A percentile compares a stretch with the other conserved stretches of the same genome.
Evolutionary conservation across 2,888 invertebrate species (phyloP).

Genomic region (Myathropa florea): DNA sequence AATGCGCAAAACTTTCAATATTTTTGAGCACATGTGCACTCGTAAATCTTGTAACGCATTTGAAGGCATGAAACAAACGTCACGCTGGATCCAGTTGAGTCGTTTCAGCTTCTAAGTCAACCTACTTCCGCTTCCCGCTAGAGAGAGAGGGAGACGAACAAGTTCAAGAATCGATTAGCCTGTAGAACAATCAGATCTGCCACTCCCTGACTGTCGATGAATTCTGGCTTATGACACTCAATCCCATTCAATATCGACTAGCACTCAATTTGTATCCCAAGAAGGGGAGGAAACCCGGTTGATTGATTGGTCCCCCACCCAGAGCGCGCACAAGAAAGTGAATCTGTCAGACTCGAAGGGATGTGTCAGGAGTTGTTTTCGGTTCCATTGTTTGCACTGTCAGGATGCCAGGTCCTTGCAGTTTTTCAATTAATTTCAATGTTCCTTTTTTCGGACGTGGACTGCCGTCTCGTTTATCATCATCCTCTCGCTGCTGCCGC

Average conservation of each 20-base stretch:
- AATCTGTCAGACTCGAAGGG: not conserved
- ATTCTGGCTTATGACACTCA: not conserved
- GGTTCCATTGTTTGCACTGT: not conserved
- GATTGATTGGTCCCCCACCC: not conserved
- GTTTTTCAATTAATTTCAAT: conserved; percentile 40
- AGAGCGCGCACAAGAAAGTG: not conserved
- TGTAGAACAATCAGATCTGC: too few relatives aligned
- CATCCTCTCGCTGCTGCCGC: not conserved
- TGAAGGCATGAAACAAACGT: too few relatives aligned
- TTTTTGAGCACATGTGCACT: too few relatives aligned
- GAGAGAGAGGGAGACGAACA: not conserved
- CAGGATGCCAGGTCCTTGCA: conserved; percentile 19
- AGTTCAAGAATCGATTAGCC: too few relatives aligned
- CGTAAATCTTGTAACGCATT: too few relatives aligned
- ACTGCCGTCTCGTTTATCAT: not conserved
- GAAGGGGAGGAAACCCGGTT: not conserved
- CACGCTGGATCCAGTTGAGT: too few relatives aligned
- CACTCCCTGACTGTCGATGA: not conserved
- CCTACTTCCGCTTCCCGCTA: too few relatives aligned
- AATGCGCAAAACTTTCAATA: too few relatives aligned
- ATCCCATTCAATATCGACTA: not conserved
- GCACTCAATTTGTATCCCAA: not conserved
- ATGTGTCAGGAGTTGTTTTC: not conserved
- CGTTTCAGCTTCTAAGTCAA: too few relatives aligned
- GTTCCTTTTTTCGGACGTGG: not conserved